Base-by-base conservation (phyloP, 2,888 invertebrate genomes). In the Neocrepidodera transversa region DNA sequence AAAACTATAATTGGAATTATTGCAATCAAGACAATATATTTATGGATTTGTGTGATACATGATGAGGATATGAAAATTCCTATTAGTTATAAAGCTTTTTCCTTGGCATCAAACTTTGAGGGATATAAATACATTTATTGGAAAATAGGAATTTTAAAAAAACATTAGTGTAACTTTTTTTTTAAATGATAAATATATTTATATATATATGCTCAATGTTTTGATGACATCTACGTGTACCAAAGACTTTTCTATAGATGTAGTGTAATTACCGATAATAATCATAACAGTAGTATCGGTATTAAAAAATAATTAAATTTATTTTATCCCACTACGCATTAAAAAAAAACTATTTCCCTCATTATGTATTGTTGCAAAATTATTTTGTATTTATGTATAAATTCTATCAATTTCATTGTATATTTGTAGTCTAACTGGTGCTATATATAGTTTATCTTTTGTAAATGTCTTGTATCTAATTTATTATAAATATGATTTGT, bases 341-440 rank as follows among this genome's bases (percentile, higher is more conserved):
- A 13, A 32, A 32, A 5, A 42, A n/a, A 20, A 23, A 11, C 20
- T 11, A 20, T 42, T n/a, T 23, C 20, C 42, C 42, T 54, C 52
- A 52, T 45, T 49, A 43, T 40, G 51, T 57, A 30, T 63, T 62
- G 60, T 69, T 66, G 57, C 53, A 52, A 59, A 51, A 63, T 62
- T 71, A 74, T 74, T 76, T 72, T 76, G 73, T 71, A 67, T 70
- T 66, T 70, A 67, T 68, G 62, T 73, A 70, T 71, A 73, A 68
- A 72, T 74, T 74, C 66, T 64, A 67, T 68, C 60, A 59, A 66
- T 66, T 70, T 72, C 67, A 58, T 68, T 75, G 72, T 73, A 74
- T 67, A 75, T 76, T 77, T 72, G 77, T 78, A 79, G 77, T 78
- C 74, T 76, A 76, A 79, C 77, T 79, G 80, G 80, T 80, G 80